Percentiles rank a stretch among this genome's conserved stretches.
Evolutionary conservation across 2,797 vertebrate genomes (phyloP).

Genomic region (Pogoniulus pusillus): DNA sequence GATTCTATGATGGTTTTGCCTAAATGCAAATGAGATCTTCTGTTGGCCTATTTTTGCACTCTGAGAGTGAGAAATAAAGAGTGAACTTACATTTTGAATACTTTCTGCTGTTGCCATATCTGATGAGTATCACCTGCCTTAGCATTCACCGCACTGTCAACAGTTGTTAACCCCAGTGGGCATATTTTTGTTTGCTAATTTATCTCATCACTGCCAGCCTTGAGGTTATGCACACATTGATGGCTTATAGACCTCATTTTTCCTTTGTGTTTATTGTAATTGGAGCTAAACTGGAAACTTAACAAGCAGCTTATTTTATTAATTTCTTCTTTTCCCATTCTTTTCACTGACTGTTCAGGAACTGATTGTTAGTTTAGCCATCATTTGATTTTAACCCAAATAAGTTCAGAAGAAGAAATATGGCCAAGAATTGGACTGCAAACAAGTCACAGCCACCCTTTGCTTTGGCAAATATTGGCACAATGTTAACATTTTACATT

Average conservation of each 20-base stretch:
- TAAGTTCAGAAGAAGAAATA: not conserved
- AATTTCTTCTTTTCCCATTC: not conserved
- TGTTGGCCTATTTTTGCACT: not conserved
- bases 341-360: not conserved
- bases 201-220: constrained; percentile 18
- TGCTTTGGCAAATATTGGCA: not conserved
- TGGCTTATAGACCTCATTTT: not conserved
- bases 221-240: constrained; percentile 19
- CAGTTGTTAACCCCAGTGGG: constrained; percentile 26
- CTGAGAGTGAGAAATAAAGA: not conserved
- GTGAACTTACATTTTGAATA: not conserved
- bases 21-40: not conserved
- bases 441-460: not conserved
- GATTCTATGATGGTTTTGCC: not conserved
- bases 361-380: not conserved
- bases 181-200: constrained; percentile 48
- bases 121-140: constrained; percentile 46
- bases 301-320: not conserved
- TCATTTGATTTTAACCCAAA: not conserved
- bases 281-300: not conserved
- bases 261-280: not conserved
- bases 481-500: not conserved
- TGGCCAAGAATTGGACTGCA: not conserved
- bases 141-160: constrained; percentile 33
- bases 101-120: constrained; percentile 39